Evolutionary conservation across 37 sponge, comb jelly and placozoan genomes (phyloP), one percentile per base, ranked within the genome.

Genomic region (Amphimedon queenslandica): DNA sequence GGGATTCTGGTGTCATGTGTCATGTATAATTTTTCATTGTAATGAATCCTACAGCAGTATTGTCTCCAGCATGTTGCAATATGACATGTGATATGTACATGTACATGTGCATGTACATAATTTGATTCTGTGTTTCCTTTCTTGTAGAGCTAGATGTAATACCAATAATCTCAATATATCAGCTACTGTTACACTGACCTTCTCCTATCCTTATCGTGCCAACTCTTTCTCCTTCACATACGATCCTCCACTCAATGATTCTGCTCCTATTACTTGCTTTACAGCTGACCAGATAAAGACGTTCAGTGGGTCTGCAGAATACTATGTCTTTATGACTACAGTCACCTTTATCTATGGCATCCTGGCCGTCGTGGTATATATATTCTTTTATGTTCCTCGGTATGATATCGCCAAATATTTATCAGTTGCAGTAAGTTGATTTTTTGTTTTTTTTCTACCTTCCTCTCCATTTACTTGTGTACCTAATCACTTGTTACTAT

Each of bases 251-350:
- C 4, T 34, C 0, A n/a, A 63, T 6, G 31, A 66, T 24, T 13
- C 18, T 20, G 28, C 47, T 6, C 4, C 16, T 1, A 39, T n/a
- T 1, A 13, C 57, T 2, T 35, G 29, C 35, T 4, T 8, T 35
- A n/a, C 39, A 3, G 21, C 1, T 25, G 28, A 37, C 66, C 8
- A 29, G 33, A 29, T 24, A 10, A 55, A 67, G 23, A 24, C 20
- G 30, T 64, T 69, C 57, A 31, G 63, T 63, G 55, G 84, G 3
- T 78, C 75, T 31, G 84, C 84, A 0, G 47, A 78, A 80, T 86
- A 71, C 69, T 92, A 80, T 79, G 92, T 92, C 1, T 82, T 75
- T 27, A 78, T 82, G 84, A 84, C 87, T 13, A 80, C 82, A 23
- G 37, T 92, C 27, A 72, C 92, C 2, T 69, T 92, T 64, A 55